Evolutionary conservation across 2,113 vertebrate genomes (phyloP).

Genomic region (Paratilapia polleni): DNA sequence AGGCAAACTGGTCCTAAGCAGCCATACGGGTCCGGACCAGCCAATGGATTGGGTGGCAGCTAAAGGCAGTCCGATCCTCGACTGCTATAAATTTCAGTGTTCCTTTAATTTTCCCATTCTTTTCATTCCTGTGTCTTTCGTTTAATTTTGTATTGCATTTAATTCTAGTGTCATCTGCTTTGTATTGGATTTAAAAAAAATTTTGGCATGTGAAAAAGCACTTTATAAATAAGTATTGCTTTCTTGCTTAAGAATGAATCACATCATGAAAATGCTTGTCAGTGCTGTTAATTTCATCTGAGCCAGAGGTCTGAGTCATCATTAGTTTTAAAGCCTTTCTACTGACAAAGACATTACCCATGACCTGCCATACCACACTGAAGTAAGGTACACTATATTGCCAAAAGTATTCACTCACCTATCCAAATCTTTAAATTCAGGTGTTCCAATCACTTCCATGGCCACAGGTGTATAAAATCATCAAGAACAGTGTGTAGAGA

Average conservation of each 20-base stretch:
- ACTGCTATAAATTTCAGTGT: no score
- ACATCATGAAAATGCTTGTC: neutral
- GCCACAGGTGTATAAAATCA: no score
- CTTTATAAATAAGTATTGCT: neutral
- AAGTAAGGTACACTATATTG: no score
- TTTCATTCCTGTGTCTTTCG: neutral
- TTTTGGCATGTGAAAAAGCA: neutral
- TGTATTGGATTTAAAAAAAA: neutral
- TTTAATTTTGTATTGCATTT: neutral
- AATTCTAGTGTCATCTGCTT: neutral
- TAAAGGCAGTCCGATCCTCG: no score
- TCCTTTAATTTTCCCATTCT: neutral
- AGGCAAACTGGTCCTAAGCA: neutral
- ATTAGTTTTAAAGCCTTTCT: conserved; percentile 3
- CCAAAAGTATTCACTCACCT: no score
- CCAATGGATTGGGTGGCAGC: no score
- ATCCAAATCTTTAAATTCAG: no score
- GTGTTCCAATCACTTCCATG: no score
- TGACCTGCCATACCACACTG: neutral
- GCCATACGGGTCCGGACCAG: no score
- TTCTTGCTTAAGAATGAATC: neutral
- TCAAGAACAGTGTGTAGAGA: no score
- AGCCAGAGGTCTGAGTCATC: neutral
- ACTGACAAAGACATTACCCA: neutral
- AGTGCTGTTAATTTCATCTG: neutral